phyloP scores from a whole-genome alignment of 2,113 vertebrate species.

The Microtus pennsylvanicus region DNA sequence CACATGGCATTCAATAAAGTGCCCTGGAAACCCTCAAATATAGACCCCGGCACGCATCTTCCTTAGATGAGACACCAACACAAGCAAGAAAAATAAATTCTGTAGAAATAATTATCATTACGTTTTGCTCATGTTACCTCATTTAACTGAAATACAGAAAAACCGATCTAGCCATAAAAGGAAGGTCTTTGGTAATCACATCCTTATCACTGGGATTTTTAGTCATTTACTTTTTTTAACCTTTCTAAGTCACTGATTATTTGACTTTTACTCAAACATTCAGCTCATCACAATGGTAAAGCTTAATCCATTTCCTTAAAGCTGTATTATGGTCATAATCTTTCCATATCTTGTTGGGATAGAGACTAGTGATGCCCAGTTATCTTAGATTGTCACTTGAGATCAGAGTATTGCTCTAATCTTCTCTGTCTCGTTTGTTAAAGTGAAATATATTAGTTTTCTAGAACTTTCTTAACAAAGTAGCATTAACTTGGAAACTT shows the following conservation, averaged over 20 bases:
- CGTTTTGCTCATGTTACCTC: background rate
- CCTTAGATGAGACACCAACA: background rate
- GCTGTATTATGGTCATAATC: background rate
- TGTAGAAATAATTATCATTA: background rate
- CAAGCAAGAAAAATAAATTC: background rate
- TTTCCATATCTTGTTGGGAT: background rate
- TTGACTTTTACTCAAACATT: background rate
- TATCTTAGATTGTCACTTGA: background rate
- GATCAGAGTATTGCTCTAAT: background rate
- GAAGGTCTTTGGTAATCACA: background rate
- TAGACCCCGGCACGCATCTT: background rate
- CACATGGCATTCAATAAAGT: background rate
- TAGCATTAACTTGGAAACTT: background rate
- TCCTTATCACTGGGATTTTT: background rate
- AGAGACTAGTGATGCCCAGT: background rate
- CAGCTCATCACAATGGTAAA: background rate
- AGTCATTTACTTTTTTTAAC: background rate
- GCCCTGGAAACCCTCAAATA: constrained; percentile 38
- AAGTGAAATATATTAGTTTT: background rate
- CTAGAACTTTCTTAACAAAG: constrained; percentile 12
- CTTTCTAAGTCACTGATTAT: background rate
- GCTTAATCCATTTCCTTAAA: background rate
- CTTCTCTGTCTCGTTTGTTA: background rate
- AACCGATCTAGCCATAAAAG: background rate
- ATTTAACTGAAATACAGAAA: constrained; percentile 26